phyloP scores from a whole-genome alignment of 2,797 vertebrate genomes.

The Gallinago solitaria region DNA sequence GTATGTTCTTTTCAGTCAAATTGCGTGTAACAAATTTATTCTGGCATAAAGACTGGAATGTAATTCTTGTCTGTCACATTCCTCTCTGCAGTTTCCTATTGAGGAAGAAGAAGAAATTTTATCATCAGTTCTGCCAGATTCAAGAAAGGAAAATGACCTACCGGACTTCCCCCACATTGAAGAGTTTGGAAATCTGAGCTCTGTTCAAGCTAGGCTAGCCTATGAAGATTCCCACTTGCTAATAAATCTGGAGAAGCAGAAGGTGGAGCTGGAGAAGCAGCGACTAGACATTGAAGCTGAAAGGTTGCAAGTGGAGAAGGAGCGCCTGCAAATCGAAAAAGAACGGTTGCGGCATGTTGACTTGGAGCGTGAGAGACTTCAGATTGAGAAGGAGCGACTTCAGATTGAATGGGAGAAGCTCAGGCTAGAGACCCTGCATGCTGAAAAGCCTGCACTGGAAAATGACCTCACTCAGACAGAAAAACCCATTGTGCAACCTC shows the following conservation, averaged over 20 bases:
- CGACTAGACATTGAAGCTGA: slow-evolving; percentile 89
- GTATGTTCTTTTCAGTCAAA: background rate
- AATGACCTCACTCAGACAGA: slow-evolving; percentile 76
- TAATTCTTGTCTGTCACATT: slow-evolving; percentile 8
- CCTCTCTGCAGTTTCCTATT: slow-evolving; percentile 78
- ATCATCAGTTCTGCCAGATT: slow-evolving; percentile 88
- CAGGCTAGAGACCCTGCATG: slow-evolving; percentile 71
- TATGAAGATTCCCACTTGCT: slow-evolving; percentile 84
- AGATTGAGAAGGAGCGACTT: slow-evolving; percentile 86
- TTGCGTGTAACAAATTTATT: background rate
- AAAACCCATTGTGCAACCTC: slow-evolving; percentile 77
- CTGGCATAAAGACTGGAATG: background rate
- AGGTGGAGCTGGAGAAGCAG: slow-evolving; percentile 90
- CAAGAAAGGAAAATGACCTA: slow-evolving; percentile 84
- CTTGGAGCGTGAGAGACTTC: slow-evolving; percentile 85
- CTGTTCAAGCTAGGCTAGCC: slow-evolving; percentile 82
- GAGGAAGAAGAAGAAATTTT: slow-evolving; percentile 91
- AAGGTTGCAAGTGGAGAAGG: slow-evolving; percentile 89
- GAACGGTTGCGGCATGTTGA: slow-evolving; percentile 87
- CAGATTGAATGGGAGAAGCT: slow-evolving; percentile 87
- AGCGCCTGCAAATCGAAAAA: slow-evolving; percentile 88
- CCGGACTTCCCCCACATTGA: slow-evolving; percentile 87
- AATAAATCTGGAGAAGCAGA: slow-evolving; percentile 89
- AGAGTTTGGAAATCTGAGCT: slow-evolving; percentile 84
- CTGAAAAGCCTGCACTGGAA: slow-evolving; percentile 75